Conservation (phyloP, 2,113 vertebrate genomes). For the Potamarius usumacintae region DNA sequence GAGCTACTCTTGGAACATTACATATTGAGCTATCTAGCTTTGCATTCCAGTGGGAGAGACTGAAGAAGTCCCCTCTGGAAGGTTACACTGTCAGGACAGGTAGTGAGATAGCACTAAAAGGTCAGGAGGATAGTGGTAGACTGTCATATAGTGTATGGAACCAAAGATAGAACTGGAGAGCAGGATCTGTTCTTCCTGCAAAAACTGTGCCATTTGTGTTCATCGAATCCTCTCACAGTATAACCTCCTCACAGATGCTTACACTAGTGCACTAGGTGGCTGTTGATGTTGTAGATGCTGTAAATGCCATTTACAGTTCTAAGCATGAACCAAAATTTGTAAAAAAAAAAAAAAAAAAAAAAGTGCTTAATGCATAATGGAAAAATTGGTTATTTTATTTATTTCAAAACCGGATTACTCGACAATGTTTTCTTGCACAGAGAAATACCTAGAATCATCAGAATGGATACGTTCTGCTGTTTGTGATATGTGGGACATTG, state of each 20-base stretch:
- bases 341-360: too few species aligned
- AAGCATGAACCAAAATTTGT: background rate
- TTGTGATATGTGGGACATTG: too few species aligned
- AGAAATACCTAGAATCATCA: too few species aligned
- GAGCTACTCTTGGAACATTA: slow-evolving; percentile 34
- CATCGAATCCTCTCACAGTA: slow-evolving; percentile 15
- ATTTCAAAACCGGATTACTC: too few species aligned
- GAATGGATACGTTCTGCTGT: too few species aligned
- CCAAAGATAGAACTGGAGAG: slow-evolving; percentile 15
- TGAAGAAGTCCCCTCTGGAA: slow-evolving; percentile 39
- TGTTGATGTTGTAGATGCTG: background rate
- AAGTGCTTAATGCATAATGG: too few species aligned
- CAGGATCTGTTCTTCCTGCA: slow-evolving; percentile 23
- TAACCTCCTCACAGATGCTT: slow-evolving; percentile 32
- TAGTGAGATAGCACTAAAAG: background rate
- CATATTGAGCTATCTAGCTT: slow-evolving; percentile 22
- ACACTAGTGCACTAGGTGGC: background rate
- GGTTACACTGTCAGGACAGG: slow-evolving; percentile 39
- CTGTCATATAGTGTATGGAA: slow-evolving; percentile 4
- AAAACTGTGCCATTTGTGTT: slow-evolving; percentile 38
- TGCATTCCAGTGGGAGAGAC: slow-evolving; percentile 38
- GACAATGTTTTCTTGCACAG: too few species aligned
- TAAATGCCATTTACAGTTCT: background rate
- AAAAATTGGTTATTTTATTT: too few species aligned
- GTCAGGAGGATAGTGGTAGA: background rate